Evolutionary conservation across 2,888 invertebrate genomes (phyloP), one percentile per base, ranked within the genome.

Genomic region (Drosophila basisetae): DNA sequence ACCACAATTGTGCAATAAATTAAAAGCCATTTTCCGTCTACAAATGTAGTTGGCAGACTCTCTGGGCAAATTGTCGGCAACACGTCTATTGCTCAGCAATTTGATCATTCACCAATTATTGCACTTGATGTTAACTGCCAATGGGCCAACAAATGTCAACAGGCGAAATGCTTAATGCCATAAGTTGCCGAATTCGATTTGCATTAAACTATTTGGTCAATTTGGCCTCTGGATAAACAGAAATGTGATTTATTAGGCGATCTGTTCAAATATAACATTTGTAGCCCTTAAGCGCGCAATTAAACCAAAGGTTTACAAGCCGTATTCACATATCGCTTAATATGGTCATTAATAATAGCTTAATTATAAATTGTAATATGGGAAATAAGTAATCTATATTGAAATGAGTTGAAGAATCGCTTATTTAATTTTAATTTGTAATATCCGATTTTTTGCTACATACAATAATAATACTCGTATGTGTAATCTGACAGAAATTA

Each of bases 1-100:
- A 16, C 31, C 31, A 25, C 68, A 82, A 68, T 80, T 79, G 73
- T 64, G 73, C 60, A 73, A 73, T 82, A 72, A 79, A 76, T 65
- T 76, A 66, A 76, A 62, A 55, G 65, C 54, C 73, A 62, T 60
- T 64, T 60, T 16, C 30, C 10, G 25, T 35, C 41, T 25, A 55
- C 35, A 37, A 56, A 13, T 56, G 39, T 68, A 74, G 68, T 61
- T 69, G 52, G 33, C 64, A 64, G 59, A 41, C 69, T 62, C 49
- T 70, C 61, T 59, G 47, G 70, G 50, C 65, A 39, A 58, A 63
- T 58, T 62, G 28, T 31, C 35, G 16, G 41, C 35, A 33, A 31
- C 37, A 66, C 53, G 53, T 30, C 18, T 30, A 5, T 18, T 31
- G 52, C 22, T 43, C 39, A 25, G 33, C 47, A 43, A 55, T 41